Percentiles rank a stretch among this genome's conserved stretches.
These are phyloP conservation scores for Sinelater perroti DNA, from an alignment of 2,888 invertebrate species.

Conservation along the genomic window DNA sequence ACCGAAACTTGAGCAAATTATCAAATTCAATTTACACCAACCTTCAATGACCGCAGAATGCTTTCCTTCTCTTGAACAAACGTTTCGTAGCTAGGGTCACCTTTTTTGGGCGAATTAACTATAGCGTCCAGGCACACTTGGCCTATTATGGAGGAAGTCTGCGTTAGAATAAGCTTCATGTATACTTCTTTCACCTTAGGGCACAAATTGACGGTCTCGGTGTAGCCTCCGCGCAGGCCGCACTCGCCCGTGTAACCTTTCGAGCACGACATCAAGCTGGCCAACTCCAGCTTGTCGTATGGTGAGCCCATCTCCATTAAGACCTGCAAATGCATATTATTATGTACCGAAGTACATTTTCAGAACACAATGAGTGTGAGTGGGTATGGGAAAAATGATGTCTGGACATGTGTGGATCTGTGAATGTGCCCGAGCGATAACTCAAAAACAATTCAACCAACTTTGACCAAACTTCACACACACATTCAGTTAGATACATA, in stretches of 20 bases:
- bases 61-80: conserved; percentile 77
- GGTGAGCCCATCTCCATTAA: conserved; percentile 90
- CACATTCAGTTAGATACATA: too few relatives aligned
- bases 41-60: conserved; percentile 78
- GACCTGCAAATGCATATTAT: too few relatives aligned
- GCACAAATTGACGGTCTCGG: conserved; percentile 89
- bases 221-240: conserved; percentile 94
- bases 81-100: conserved; percentile 86
- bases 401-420: too few relatives aligned
- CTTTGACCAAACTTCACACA: too few relatives aligned
- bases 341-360: too few relatives aligned
- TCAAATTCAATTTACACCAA: too few relatives aligned
- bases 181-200: conserved; percentile 82
- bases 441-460: too few relatives aligned
- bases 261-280: conserved; percentile 95
- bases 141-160: conserved; percentile 93
- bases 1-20: too few relatives aligned
- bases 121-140: conserved; percentile 92
- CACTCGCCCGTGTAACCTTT: conserved; percentile 98
- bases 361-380: too few relatives aligned
- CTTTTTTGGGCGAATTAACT: conserved; percentile 84
- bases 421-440: too few relatives aligned
- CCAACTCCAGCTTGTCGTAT: conserved; percentile 83
- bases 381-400: too few relatives aligned
- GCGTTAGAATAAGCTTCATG: conserved; percentile 89